Evolutionary conservation across 1,140 invertebrate genomes (phyloP), one percentile per base, ranked within the genome.

Genomic region (Listronotus bonariensis): DNA sequence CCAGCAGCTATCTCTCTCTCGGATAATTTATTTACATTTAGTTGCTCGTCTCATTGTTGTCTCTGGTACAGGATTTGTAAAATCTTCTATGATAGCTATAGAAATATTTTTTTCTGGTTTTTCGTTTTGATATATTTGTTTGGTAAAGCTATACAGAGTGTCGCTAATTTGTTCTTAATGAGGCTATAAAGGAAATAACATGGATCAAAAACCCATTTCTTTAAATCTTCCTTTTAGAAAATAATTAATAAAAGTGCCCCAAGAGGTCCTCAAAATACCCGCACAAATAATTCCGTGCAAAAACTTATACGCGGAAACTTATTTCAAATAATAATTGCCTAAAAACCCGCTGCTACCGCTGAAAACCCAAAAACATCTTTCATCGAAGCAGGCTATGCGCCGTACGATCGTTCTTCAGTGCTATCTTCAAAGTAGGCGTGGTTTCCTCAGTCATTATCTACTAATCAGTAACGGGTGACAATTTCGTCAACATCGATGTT

Each of bases 391-490:
- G 57, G 58, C 32, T 26, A 58, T 58, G 55, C 42, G 55, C 55
- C 42, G 41, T 9, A 20, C 26, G 55, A 49, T 36, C 46, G 20
- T 60, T 51, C n/a, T 42, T 56, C 40, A 5, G 11, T 12, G 38
- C 26, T 58, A 20, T 58, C 56, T 52, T 41, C 12, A 51, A 41
- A 58, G 55, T 38, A 61, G 68, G 65, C 65, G 68, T 65, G 68
- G 62, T 54, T 61, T 53, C 40, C 40, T 57, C 58, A 42, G 53
- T 71, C 66, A 71, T 71, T 71, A 71, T 68, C 67, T 68, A 68
- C 66, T 68, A 71, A 71, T 68, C 66, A 68, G 60, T 68, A 63
- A 71, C 62, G 66, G 67, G 69, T 71, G 69, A 71, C 69, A 71
- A 71, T 71, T 68, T 66, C 66, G 67, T 65, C 32, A 53, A 54